Percentiles rank a stretch among this genome's conserved stretches.
phyloP scores from a whole-genome alignment of 2,113 vertebrate species.

The Takifugu flavidus region DNA sequence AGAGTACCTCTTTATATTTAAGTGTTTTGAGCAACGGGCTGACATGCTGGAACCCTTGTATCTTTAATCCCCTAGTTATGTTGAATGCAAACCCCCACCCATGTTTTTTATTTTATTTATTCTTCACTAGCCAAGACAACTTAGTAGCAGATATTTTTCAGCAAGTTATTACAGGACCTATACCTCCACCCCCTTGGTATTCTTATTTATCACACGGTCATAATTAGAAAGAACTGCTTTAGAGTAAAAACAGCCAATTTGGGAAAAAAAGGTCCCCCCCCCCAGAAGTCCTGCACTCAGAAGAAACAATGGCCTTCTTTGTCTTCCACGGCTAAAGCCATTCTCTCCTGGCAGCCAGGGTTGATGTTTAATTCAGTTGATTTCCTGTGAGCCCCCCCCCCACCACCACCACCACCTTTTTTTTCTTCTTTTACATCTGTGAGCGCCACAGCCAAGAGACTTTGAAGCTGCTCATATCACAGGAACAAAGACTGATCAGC shows the following conservation, averaged over 20 bases:
- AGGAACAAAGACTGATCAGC: constrained; percentile 71
- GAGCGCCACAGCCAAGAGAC: constrained; percentile 66
- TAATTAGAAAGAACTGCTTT: constrained; percentile 40
- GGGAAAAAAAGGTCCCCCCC: constrained; percentile 17
- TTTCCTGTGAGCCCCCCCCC: constrained; percentile 55
- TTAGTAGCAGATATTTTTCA: constrained; percentile 41
- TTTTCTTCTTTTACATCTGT: constrained; percentile 49
- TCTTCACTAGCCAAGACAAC: constrained; percentile 53
- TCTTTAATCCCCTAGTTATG: constrained; percentile 33
- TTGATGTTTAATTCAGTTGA: constrained; percentile 70
- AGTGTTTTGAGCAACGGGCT: constrained; percentile 66
- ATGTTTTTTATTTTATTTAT: constrained; percentile 61
- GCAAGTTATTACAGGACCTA: constrained; percentile 56
- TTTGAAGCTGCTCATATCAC: constrained; percentile 72
- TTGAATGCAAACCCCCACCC: constrained; percentile 44
- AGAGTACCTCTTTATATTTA: constrained; percentile 75
- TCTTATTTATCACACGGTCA: constrained; percentile 19
- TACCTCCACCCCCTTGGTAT: not conserved
- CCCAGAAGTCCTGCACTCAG: constrained; percentile 58
- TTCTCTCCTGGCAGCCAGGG: constrained; percentile 68
- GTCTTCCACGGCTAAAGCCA: constrained; percentile 71
- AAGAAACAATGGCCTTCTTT: constrained; percentile 73
- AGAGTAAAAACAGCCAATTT: constrained; percentile 25
- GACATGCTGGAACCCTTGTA: constrained; percentile 65
- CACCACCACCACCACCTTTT: not conserved